These are phyloP conservation scores for Pithys albifrons DNA, from an alignment of 2,113 vertebrate species.

Conservation along the genomic window DNA sequence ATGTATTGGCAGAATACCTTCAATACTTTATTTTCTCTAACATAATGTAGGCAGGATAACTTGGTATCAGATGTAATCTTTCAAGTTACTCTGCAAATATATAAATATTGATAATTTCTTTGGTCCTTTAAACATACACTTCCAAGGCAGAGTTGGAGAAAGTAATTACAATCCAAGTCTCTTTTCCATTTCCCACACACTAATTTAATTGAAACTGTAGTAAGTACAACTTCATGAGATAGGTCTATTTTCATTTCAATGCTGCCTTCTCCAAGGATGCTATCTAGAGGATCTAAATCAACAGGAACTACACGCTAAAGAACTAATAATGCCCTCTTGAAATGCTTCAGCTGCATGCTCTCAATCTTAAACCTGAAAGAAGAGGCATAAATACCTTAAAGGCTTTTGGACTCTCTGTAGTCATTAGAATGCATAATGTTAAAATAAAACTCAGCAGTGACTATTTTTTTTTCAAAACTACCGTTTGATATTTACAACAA, in stretches of 20 bases:
- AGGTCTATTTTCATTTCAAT: slow-evolving; percentile 40
- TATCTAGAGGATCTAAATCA: slow-evolving; percentile 28
- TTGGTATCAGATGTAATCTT: slow-evolving; percentile 10
- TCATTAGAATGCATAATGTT: background rate
- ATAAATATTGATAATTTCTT: background rate
- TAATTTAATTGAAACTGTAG: slow-evolving; percentile 18
- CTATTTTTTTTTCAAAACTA: background rate
- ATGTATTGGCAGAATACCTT: background rate
- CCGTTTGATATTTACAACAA: background rate
- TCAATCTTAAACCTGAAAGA: background rate
- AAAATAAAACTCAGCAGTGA: background rate
- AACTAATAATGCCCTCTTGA: background rate
- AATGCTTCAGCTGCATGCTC: background rate
- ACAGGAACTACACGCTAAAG: background rate
- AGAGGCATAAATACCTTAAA: background rate
- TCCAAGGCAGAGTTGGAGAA: background rate
- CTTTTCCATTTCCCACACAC: background rate
- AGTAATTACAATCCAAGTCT: background rate
- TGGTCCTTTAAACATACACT: background rate
- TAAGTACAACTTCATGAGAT: background rate
- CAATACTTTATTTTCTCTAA: background rate
- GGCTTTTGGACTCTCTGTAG: background rate
- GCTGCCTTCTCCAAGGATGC: background rate
- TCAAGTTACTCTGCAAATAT: background rate
- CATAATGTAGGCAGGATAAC: background rate